These are phyloP conservation scores for Morone chrysops DNA, from an alignment of 2,113 vertebrate genomes.

Conservation along the genomic window DNA sequence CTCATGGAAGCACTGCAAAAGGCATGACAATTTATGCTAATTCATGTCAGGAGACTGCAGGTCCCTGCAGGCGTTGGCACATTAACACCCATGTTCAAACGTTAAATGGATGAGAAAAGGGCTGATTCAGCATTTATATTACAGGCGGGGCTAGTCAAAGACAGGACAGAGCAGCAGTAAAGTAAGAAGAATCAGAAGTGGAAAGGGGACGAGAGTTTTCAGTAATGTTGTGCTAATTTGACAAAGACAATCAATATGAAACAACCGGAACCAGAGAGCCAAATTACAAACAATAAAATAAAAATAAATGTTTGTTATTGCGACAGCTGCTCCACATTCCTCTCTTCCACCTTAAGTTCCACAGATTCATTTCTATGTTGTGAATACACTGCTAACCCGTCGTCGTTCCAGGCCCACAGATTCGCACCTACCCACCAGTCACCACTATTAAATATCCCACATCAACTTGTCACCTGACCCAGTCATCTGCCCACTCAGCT, in stretches of 20 bases:
- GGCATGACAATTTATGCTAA: conserved; percentile 48
- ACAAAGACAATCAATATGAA: neutral
- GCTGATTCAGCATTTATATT: conserved; percentile 52
- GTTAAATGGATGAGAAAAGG: conserved; percentile 46
- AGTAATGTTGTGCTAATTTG: neutral
- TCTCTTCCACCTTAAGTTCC: neutral
- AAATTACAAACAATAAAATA: neutral
- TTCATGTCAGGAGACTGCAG: conserved; percentile 45
- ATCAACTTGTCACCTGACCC: conserved; percentile 40
- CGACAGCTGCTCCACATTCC: conserved; percentile 19
- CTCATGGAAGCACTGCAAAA: conserved; percentile 3
- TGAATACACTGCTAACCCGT: neutral
- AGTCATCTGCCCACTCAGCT: conserved; percentile 42
- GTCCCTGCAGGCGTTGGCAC: conserved; percentile 7
- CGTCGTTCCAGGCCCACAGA: neutral
- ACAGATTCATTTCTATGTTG: conserved; percentile 29
- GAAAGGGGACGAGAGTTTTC: neutral
- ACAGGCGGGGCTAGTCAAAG: conserved; percentile 12
- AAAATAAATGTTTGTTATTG: neutral
- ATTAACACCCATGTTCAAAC: conserved; percentile 66
- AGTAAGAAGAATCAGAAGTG: neutral
- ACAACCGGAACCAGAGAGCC: neutral
- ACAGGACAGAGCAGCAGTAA: neutral
- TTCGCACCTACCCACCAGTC: conserved; percentile 33
- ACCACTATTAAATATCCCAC: conserved; percentile 12